phyloP scores from a whole-genome alignment of 2,113 vertebrate species.

The Herpetotheres cachinnans region DNA sequence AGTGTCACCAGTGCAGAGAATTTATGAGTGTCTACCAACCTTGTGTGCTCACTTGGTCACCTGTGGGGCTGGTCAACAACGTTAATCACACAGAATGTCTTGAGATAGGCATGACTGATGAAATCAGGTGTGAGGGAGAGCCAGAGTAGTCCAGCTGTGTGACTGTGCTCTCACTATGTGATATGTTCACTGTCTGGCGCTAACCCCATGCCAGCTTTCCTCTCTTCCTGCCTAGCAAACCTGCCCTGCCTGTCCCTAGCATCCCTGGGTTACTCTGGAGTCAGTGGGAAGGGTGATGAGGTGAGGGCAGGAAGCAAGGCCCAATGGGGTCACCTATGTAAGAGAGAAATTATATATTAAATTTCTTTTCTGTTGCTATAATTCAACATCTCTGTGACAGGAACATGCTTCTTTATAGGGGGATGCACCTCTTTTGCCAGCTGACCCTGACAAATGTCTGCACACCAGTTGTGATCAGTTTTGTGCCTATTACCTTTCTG shows the following conservation, averaged over 20 bases:
- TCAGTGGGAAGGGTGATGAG: not conserved
- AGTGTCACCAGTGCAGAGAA: not conserved
- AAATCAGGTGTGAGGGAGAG: not conserved
- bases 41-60: not conserved
- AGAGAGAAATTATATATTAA: not conserved
- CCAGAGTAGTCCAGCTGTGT: not conserved
- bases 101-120: not conserved
- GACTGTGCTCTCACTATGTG: not conserved
- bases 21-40: not conserved
- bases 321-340: not conserved
- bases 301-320: not conserved
- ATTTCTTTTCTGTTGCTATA: not conserved
- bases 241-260: not conserved
- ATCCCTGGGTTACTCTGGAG: not conserved
- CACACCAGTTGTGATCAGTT: not conserved
- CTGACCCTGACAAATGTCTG: not conserved
- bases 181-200: not conserved
- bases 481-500: not conserved
- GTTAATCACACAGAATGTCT: not conserved
- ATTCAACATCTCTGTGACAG: not conserved
- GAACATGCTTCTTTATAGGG: not conserved
- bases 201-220: not conserved
- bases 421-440: not conserved
- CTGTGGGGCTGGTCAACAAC: not conserved
- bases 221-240: not conserved